Base-by-base conservation (phyloP, 1,140 invertebrate genomes). In the Drosophila jambulina region DNA sequence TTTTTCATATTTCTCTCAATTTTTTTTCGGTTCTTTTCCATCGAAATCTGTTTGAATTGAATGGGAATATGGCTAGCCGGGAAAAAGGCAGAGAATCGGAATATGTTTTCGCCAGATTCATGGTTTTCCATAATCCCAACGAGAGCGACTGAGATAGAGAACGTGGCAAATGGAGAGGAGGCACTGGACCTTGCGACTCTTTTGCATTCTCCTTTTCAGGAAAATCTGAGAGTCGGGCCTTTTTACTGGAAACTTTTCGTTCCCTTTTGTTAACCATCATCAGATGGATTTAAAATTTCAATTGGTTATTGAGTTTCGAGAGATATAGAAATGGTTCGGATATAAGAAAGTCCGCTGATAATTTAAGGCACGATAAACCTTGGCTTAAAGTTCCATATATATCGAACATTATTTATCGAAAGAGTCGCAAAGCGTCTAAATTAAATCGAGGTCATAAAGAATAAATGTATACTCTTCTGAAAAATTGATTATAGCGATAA, bases 11-110 rank as follows among this genome's bases (percentile, higher is more conserved):
- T 58, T 42, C 34, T 29, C 32, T 54, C 29, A 8, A 36, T 27
- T 42, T 36, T 45, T 43, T 23, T 17, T 23, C 8, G 25, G 48
- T 51, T 78, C 40, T 48, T 74, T 29, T 75, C 42, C 74, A 75
- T 43, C 43, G 68, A 72, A 74, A 74, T 74, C 54, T 49, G 70
- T 74, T 72, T 71, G 70, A 60, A 74, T 74, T 72, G 70, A 74
- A 74, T 74, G 70, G 48, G 12, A 56, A 56, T 56, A 48, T 67
- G 62, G 45, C 43, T 67, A 64, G 51, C 51, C 23, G 38, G 29
- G n/a, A 57, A 43, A 27, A 65, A 23, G 17, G 40, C 40, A 32
- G 49, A 34, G 45, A 57, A 58, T 58, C 48, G 43, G 61, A 70
- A 70, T 68, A 70, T 70, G 63, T 68, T 70, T 70, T 70, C 49